These are phyloP conservation scores for Cyclargus thomasi DNA, from an alignment of 1,140 invertebrate species.

Conservation along the genomic window DNA sequence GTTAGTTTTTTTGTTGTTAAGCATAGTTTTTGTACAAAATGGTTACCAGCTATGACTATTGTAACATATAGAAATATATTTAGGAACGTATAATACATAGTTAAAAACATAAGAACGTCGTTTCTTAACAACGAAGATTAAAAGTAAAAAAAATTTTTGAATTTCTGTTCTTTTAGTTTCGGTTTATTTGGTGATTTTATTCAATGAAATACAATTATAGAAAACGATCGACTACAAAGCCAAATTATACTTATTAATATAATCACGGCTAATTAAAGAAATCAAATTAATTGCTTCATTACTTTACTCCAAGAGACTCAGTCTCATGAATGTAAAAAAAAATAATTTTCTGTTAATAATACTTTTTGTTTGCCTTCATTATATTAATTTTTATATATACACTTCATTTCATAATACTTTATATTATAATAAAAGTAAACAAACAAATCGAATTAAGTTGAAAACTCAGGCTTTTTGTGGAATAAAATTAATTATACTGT, in stretches of 20 bases:
- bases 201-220: too few relatives aligned
- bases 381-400: too few relatives aligned
- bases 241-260: slow-evolving; percentile 2
- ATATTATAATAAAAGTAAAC: too few relatives aligned
- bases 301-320: neutral
- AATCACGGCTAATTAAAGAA: neutral
- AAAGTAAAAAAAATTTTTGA: neutral
- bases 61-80: neutral
- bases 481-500: too few relatives aligned
- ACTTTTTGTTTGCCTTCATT: too few relatives aligned
- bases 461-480: too few relatives aligned
- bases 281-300: neutral
- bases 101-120: neutral
- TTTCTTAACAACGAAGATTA: neutral
- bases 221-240: neutral
- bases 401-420: too few relatives aligned
- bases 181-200: too few relatives aligned
- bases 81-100: neutral
- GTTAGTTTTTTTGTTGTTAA: neutral
- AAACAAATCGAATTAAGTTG: too few relatives aligned
- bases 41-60: neutral
- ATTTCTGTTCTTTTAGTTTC: too few relatives aligned
- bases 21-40: slow-evolving; percentile 4
- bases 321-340: neutral
- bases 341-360: neutral